Conservation (phyloP, 2,113 vertebrate species). For the Chitala chitala region DNA sequence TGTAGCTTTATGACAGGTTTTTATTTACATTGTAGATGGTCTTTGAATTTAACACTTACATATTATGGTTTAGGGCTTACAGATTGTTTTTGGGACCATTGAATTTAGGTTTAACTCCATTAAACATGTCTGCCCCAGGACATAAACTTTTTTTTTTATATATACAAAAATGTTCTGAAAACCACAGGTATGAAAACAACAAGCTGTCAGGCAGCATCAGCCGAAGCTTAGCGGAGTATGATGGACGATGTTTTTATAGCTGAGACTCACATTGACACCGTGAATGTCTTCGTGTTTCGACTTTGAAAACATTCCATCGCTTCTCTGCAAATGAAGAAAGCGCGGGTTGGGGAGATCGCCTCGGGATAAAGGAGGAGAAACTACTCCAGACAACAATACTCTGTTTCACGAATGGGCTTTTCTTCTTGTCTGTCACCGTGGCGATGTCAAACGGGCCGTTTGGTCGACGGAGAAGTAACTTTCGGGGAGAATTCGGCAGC, state of each 20-base stretch:
- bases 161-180: conserved; percentile 20
- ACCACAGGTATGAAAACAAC: conserved; percentile 18
- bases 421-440: background rate
- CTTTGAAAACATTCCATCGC: background rate
- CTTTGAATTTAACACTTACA: background rate
- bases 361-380: background rate
- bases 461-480: background rate
- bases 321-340: conserved; percentile 8
- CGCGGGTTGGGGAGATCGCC: background rate
- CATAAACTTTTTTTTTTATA: background rate
- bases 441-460: background rate
- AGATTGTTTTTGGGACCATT: conserved; percentile 1
- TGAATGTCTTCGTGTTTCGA: background rate
- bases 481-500: background rate
- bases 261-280: background rate
- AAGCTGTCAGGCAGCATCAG: conserved; percentile 4
- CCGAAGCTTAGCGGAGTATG: background rate
- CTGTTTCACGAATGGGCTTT: background rate
- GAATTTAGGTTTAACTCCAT: background rate
- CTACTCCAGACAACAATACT: background rate
- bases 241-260: conserved; percentile 12
- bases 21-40: background rate
- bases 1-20: background rate
- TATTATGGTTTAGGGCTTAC: background rate
- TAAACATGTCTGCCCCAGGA: background rate